These are phyloP conservation scores for Ianthella basta DNA, from an alignment of 37 sponge, comb jelly and placozoan genomes.

Conservation along the genomic window DNA sequence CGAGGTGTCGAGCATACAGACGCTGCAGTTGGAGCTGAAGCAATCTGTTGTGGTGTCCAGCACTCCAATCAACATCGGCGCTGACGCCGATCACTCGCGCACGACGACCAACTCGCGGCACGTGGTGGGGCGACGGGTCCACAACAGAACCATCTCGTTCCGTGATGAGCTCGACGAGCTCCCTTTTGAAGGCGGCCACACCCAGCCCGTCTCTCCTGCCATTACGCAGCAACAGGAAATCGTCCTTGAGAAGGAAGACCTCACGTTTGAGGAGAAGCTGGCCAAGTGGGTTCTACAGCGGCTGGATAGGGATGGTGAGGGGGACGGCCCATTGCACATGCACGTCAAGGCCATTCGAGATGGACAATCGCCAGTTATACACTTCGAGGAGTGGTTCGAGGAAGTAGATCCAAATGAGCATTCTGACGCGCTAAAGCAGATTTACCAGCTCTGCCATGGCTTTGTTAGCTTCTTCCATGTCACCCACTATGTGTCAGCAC, in stretches of 20 bases:
- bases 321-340: not conserved
- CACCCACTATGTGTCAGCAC: conserved; percentile 42
- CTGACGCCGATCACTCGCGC: conserved; percentile 45
- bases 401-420: too few species aligned
- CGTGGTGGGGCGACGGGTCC: conserved; percentile 44
- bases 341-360: not conserved
- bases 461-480: conserved; percentile 3
- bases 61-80: conserved; percentile 43
- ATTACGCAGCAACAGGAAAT: too few species aligned
- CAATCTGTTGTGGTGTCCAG: conserved; percentile 32
- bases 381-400: not conserved
- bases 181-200: too few species aligned
- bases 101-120: conserved; percentile 29
- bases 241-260: not conserved
- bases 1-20: conserved; percentile 40
- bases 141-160: conserved; percentile 58
- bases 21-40: conserved; percentile 36
- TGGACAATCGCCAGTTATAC: not conserved
- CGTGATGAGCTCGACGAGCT: conserved; percentile 43
- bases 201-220: too few species aligned
- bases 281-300: conserved; percentile 57
- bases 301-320: not conserved
- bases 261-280: conserved; percentile 59
- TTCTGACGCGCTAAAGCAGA: too few species aligned
- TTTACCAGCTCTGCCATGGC: too few species aligned